A percentile compares a stretch with the other conserved stretches of the same genome.
Conservation (phyloP, 2,113 vertebrate species). For the Sylvia atricapilla region DNA sequence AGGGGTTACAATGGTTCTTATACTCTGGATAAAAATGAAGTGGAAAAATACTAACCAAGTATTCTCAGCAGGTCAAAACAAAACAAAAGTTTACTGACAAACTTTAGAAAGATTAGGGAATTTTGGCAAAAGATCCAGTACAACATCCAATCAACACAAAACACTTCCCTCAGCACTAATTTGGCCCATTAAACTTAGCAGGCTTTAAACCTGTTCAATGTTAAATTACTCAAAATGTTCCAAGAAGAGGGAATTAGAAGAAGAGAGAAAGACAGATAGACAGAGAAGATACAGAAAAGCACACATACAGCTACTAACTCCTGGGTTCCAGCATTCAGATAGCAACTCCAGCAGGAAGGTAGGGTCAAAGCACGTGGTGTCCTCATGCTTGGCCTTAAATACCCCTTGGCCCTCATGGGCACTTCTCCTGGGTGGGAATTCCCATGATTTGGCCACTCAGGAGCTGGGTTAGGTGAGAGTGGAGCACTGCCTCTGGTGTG, state of each 20-base stretch:
- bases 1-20: not conserved
- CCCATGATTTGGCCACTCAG: accelerated
- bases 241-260: not conserved
- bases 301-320: not conserved
- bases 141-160: not conserved
- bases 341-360: not conserved
- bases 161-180: not conserved
- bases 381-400: not conserved
- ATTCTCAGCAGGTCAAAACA: not conserved
- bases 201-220: accelerated
- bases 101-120: not conserved
- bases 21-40: not conserved
- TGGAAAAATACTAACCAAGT: not conserved
- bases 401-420: not conserved
- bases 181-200: not conserved
- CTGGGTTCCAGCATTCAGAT: not conserved
- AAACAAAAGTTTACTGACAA: not conserved
- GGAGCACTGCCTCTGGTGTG: not conserved
- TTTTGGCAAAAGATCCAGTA: not conserved
- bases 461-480: not conserved
- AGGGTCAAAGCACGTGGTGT: not conserved
- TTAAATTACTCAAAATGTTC: not conserved
- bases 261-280: not conserved
- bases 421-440: not conserved
- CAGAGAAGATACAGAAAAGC: not conserved